Evolutionary conservation across 1,140 invertebrate genomes (phyloP).

Genomic region (Caenorhabditis latens): DNA sequence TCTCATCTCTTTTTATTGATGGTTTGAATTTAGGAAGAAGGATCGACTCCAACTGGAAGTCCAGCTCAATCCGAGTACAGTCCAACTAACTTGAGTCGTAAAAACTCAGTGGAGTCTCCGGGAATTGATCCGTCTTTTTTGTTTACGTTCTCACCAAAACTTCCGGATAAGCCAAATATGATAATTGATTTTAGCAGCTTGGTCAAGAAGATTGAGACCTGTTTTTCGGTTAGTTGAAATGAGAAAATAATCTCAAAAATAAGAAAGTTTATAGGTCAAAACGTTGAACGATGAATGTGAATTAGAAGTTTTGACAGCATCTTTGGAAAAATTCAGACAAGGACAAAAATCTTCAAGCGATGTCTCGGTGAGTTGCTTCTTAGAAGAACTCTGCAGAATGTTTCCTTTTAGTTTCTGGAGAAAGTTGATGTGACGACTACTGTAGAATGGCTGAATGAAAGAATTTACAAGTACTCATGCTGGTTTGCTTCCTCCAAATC

Average conservation of each 20-base stretch:
- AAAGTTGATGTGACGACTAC: constrained; percentile 17
- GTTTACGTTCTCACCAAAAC: constrained; percentile 18
- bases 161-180: constrained; percentile 29
- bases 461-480: constrained; percentile 19
- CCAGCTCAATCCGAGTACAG: constrained; percentile 23
- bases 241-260: no score
- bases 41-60: constrained; percentile 17
- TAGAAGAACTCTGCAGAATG: not conserved
- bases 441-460: constrained; percentile 14
- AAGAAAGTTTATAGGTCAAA: not conserved
- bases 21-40: not conserved
- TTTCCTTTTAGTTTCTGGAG: not conserved
- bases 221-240: not conserved
- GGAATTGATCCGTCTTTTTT: not conserved
- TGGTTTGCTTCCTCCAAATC: constrained; percentile 42
- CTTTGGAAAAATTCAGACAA: not conserved
- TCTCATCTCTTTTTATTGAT: not conserved
- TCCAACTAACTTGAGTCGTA: constrained; percentile 14
- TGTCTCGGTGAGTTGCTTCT: not conserved
- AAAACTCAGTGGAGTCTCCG: not conserved
- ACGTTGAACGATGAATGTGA: constrained; percentile 11
- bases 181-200: constrained; percentile 15
- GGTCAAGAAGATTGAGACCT: constrained; percentile 31
- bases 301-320: not conserved
- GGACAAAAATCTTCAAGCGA: not conserved